Evolutionary conservation across 2,797 vertebrate species (phyloP), one percentile per base, ranked within the genome.

Genomic region (Ctenosaura bakeri): DNA sequence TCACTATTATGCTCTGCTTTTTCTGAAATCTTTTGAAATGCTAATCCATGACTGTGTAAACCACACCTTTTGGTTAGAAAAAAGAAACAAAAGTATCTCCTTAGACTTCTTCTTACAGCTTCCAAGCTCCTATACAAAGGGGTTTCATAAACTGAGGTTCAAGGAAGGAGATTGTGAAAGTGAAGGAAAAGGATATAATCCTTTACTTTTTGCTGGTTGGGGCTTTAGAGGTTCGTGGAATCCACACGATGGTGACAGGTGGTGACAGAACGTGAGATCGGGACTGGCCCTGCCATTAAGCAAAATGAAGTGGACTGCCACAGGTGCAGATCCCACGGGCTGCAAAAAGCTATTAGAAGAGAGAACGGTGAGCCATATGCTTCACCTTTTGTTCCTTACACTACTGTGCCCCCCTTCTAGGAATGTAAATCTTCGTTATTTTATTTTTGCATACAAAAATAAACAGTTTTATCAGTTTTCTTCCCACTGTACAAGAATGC

Each of bases 51-150:
- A 1, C 89, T 92, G 85, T 78, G 85, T 85, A 94, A 94, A 94
- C 94, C 94, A 95, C 88, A 94, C 93, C 91, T 91, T 91, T 93
- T 78, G 90, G 93, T 95, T 93, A 91, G 91, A 95, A 56, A 56
- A 56, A 97, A 95, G 94, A 90, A 93, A 79, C 95, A 95, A 96
- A 85, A 86, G 82, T 87, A 86, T 59, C 87, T 79, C 87, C 90
- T 94, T 95, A 93, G 90, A 46, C 4, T 46, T 87, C 90, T 94
- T 94, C 93, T 95, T 89, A 87, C 92, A 29, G 2, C 87, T 95
- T 92, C 85, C 83, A 91, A 91, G 93, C 81, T 16, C 56, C 59
- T 93, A 92, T 95, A 95, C 89, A 94, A 96, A 94, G 93, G 91
- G 94, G 96, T 97, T 97, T 59, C 96, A 97, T 56, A 80, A 80